Conservation (phyloP, 2,888 invertebrate species). For the Phengaris arion region DNA sequence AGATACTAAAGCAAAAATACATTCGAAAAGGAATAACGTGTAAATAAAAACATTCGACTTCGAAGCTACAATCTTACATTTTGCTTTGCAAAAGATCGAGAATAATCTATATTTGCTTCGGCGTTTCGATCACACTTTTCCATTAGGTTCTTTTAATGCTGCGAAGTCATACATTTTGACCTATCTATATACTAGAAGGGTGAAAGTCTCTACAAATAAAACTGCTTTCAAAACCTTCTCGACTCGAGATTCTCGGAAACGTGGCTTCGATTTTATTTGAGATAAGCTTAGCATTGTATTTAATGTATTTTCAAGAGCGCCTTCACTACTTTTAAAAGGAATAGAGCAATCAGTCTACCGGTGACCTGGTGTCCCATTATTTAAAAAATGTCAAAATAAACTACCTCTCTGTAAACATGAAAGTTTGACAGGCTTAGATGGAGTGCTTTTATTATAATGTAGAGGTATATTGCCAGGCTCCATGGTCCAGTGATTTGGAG, state of each 20-base stretch:
- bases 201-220: slow-evolving; percentile 26
- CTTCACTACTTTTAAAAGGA: neutral
- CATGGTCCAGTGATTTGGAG: no score
- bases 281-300: slow-evolving; percentile 22
- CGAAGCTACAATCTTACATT: neutral
- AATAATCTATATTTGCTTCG: slow-evolving; percentile 49
- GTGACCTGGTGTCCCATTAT: no score
- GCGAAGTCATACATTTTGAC: slow-evolving; percentile 23
- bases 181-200: slow-evolving; percentile 22
- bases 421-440: no score
- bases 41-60: slow-evolving; percentile 12
- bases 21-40: neutral
- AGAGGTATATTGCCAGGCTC: no score
- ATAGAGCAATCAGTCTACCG: no score
- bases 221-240: slow-evolving; percentile 1
- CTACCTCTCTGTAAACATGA: no score
- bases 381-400: no score
- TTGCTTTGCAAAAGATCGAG: slow-evolving; percentile 36
- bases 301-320: slow-evolving; percentile 1
- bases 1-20: neutral
- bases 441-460: no score
- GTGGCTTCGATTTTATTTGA: slow-evolving; percentile 22
- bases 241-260: neutral
- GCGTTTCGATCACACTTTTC: slow-evolving; percentile 51
- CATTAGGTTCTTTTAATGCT: slow-evolving; percentile 50